These are phyloP conservation scores for Cheilinus undulatus DNA, from an alignment of 2,113 vertebrate species.

Conservation along the genomic window DNA sequence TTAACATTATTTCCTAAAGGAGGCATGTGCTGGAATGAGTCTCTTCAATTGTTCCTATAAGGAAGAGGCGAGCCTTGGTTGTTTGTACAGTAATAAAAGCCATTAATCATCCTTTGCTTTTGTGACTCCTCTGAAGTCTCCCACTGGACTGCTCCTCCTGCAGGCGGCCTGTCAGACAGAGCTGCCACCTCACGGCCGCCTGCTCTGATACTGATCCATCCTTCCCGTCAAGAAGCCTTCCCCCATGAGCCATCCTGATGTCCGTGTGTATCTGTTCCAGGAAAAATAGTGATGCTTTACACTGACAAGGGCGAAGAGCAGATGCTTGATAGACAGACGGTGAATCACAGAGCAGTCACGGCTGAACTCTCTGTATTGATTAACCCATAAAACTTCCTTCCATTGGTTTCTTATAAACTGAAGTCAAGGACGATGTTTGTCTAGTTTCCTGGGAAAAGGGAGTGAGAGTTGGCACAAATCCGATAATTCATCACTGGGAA, in stretches of 20 bases:
- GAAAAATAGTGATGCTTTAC: slow-evolving; percentile 14
- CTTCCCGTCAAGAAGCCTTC: slow-evolving; percentile 25
- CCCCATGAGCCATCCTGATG: slow-evolving; percentile 10
- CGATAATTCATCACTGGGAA: slow-evolving; percentile 20
- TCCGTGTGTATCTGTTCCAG: slow-evolving; percentile 28
- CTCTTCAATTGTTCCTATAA: slow-evolving; percentile 1
- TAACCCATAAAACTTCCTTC: neutral
- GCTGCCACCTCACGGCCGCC: slow-evolving; percentile 26
- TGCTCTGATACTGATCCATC: slow-evolving; percentile 26
- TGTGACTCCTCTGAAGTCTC: slow-evolving; percentile 19
- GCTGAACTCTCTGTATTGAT: neutral
- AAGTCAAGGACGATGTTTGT: neutral
- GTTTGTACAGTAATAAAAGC: slow-evolving; percentile 24
- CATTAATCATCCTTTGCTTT: slow-evolving; percentile 33
- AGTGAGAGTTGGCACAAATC: slow-evolving; percentile 13
- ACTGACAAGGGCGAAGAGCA: neutral
- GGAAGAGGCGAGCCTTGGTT: neutral
- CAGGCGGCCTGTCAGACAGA: slow-evolving; percentile 28
- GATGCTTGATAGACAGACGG: neutral
- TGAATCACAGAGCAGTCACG: slow-evolving; percentile 23
- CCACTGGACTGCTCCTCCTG: neutral
- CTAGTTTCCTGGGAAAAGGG: neutral
- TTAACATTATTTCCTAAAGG: neutral
- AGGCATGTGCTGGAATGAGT: slow-evolving; percentile 5
- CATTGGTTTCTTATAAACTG: neutral